Conservation (phyloP, 2,113 vertebrate species). For the Coptodon rendalli region DNA sequence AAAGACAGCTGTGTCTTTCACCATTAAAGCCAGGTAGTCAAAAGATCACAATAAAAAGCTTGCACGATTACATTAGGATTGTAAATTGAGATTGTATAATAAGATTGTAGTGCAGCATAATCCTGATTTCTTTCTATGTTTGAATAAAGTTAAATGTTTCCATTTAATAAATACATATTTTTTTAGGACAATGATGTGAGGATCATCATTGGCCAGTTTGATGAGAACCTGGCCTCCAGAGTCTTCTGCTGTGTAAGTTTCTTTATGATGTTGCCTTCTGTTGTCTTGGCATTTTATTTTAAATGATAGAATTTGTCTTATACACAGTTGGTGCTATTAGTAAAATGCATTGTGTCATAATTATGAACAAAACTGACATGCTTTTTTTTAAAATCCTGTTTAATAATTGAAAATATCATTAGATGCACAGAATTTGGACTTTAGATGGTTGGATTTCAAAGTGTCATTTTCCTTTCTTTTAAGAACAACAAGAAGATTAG, state of each 20-base stretch:
- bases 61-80: not conserved
- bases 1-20: not conserved
- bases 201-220: conserved; percentile 98
- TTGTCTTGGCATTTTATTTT: not conserved
- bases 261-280: not conserved
- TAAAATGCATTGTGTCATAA: not conserved
- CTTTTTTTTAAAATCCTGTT: not conserved
- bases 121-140: not conserved
- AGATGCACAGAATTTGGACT: not conserved
- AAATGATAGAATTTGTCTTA: not conserved
- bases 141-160: not conserved
- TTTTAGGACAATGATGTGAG: conserved; percentile 92
- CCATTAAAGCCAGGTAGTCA: not conserved
- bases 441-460: not conserved
- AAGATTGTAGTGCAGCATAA: not conserved
- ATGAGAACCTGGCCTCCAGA: conserved; percentile 94
- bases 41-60: not conserved
- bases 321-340: not conserved
- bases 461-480: not conserved
- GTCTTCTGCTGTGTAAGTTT: conserved; percentile 95
- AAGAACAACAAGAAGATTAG: not conserved
- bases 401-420: not conserved
- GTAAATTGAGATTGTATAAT: not conserved
- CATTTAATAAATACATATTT: not conserved
- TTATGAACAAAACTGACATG: not conserved